Conservation (phyloP, 2,888 invertebrate genomes). For the Litoditis marina region DNA sequence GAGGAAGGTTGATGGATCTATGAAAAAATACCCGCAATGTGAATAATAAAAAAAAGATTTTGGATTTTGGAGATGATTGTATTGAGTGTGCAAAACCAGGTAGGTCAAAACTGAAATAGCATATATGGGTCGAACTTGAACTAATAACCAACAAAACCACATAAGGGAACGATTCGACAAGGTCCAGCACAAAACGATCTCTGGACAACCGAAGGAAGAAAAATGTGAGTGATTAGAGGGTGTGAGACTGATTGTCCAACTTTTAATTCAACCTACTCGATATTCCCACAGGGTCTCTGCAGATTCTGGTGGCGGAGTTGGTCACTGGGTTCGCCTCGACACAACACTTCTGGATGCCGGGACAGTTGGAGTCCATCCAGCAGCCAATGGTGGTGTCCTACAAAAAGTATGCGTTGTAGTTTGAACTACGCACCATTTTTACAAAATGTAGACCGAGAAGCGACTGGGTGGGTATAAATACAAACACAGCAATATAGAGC, state of each 20-base stretch:
- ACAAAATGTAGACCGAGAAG: too few relatives aligned
- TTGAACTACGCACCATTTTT: conserved; percentile 5
- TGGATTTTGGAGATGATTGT: too few relatives aligned
- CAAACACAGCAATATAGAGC: too few relatives aligned
- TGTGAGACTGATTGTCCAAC: too few relatives aligned
- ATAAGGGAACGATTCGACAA: neutral
- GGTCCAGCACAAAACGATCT: neutral
- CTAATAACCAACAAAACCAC: neutral
- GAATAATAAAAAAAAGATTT: neutral
- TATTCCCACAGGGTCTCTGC: conserved; percentile 58
- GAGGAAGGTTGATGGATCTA: neutral
- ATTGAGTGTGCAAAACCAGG: too few relatives aligned
- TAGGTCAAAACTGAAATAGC: too few relatives aligned
- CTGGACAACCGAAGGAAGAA: neutral
- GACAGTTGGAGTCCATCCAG: conserved; percentile 60
- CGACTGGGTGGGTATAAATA: too few relatives aligned
- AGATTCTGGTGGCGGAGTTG: conserved; percentile 55
- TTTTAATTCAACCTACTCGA: conserved; percentile 47
- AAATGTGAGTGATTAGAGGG: too few relatives aligned
- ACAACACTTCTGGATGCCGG: conserved; percentile 60
- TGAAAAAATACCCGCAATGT: neutral
- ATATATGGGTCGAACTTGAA: too few relatives aligned
- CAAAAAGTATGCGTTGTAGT: too few relatives aligned
- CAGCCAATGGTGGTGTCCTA: conserved; percentile 56
- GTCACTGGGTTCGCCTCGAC: conserved; percentile 60